phyloP scores from a whole-genome alignment of 2,797 vertebrate species.

The Acrossocheilus fasciatus region DNA sequence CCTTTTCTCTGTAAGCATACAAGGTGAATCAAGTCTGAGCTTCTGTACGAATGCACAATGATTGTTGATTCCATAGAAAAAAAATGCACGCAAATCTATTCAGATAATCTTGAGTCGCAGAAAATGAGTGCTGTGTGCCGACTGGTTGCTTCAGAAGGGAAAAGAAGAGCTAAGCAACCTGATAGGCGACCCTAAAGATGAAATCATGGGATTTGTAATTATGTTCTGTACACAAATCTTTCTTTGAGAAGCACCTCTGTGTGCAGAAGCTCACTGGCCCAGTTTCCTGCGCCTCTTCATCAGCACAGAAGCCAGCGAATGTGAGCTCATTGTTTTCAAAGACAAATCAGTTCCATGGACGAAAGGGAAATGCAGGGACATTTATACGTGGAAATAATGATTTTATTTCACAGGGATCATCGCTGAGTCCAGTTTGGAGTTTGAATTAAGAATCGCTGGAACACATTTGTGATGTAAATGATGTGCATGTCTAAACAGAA shows the following conservation, averaged over 20 bases:
- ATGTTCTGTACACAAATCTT: constrained; percentile 60
- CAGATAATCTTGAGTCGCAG: constrained; percentile 9
- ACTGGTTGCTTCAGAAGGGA: constrained; percentile 38
- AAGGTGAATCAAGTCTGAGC: neutral
- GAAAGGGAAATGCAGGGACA: neutral
- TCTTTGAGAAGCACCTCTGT: constrained; percentile 52
- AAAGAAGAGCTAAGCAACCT: constrained; percentile 44
- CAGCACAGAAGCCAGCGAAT: constrained; percentile 51
- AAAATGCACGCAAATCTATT: neutral
- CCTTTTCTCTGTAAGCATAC: neutral
- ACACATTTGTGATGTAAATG: constrained; percentile 3
- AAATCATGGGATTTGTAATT: constrained; percentile 65
- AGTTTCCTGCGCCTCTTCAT: constrained; percentile 50
- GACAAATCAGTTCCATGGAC: constrained; percentile 36
- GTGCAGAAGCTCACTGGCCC: constrained; percentile 36
- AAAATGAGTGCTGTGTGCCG: neutral
- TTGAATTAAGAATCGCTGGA: neutral
- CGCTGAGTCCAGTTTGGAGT: neutral
- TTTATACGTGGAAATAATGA: neutral
- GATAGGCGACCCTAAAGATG: constrained; percentile 38
- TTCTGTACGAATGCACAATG: neutral
- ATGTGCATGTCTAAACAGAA: neutral
- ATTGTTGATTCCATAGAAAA: neutral
- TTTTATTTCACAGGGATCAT: neutral
- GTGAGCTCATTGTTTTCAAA: constrained; percentile 47